A percentile compares a stretch with the other conserved stretches of the same genome.
These are phyloP conservation scores for Arion vulgaris DNA, from an alignment of 1,140 invertebrate genomes.

Conservation along the genomic window DNA sequence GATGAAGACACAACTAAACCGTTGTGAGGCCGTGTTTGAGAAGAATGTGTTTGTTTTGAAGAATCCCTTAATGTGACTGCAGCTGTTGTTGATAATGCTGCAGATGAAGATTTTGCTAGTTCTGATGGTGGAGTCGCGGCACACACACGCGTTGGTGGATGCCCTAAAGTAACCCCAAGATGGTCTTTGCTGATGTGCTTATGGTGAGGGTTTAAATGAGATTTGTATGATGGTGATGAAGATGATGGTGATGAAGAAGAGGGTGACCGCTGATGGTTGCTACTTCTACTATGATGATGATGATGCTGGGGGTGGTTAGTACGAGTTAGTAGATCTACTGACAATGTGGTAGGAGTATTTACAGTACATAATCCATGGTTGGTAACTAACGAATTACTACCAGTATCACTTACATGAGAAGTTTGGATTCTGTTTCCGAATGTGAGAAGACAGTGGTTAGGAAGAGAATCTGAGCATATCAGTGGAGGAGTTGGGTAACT, in stretches of 20 bases:
- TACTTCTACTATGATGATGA: not conserved
- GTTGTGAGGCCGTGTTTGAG: not conserved
- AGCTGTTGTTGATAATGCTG: not conserved
- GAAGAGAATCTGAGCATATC: not conserved
- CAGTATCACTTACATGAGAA: not conserved
- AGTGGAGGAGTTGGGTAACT: not conserved
- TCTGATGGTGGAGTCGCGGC: not conserved
- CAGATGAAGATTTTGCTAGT: not conserved
- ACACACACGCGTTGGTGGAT: not conserved
- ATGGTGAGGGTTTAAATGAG: not conserved
- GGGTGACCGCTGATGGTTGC: not conserved
- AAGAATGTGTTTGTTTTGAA: not conserved
- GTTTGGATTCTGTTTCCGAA: not conserved
- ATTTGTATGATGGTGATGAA: no score
- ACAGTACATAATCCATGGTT: not conserved
- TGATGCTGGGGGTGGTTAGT: not conserved
- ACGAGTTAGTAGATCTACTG: not conserved
- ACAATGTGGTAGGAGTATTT: not conserved
- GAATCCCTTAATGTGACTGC: not conserved
- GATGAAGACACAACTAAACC: not conserved
- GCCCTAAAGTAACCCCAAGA: not conserved
- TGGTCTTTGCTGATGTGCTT: not conserved
- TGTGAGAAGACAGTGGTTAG: not conserved
- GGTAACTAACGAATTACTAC: not conserved
- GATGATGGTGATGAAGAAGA: not conserved